A percentile compares a stretch with the other conserved stretches of the same genome.
Conservation (phyloP, 64 coral and sea anemone genomes). For the Cladopsammia gracilis region DNA sequence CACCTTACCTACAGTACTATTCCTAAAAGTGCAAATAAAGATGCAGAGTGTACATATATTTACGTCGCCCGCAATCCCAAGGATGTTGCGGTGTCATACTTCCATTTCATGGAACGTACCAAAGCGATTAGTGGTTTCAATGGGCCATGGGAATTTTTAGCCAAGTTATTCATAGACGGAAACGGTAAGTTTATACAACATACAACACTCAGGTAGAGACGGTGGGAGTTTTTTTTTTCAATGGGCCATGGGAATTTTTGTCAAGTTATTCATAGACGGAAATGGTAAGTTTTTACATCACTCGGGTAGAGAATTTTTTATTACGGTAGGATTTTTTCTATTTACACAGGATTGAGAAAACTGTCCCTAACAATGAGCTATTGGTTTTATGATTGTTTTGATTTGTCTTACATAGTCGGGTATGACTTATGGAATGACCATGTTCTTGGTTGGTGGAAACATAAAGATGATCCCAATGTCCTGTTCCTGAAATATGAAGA, state of each 20-base stretch:
- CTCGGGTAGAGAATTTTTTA: too few relatives aligned
- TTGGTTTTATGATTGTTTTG: too few relatives aligned
- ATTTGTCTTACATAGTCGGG: too few relatives aligned
- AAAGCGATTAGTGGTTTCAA: too few relatives aligned
- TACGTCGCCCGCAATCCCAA: not conserved
- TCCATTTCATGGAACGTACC: too few relatives aligned
- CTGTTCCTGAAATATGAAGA: slow-evolving; percentile 43
- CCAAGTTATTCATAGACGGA: too few relatives aligned
- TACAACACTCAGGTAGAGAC: too few relatives aligned
- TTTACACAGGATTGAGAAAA: too few relatives aligned
- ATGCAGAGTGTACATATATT: not conserved
- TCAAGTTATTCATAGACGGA: not conserved
- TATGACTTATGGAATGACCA: not conserved
- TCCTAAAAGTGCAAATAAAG: not conserved
- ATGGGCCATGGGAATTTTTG: not conserved
- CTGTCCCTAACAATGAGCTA: too few relatives aligned
- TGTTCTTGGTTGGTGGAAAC: slow-evolving; percentile 45
- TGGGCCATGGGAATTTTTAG: not conserved
- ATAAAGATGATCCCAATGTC: slow-evolving; percentile 38
- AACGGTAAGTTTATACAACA: too few relatives aligned
- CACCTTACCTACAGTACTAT: not conserved
- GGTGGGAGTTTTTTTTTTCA: not conserved
- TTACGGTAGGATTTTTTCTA: too few relatives aligned
- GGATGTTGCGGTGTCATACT: not conserved
- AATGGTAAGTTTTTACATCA: not conserved